Base-by-base conservation (phyloP, 2,797 vertebrate species). In the Muscicapa comitata region DNA sequence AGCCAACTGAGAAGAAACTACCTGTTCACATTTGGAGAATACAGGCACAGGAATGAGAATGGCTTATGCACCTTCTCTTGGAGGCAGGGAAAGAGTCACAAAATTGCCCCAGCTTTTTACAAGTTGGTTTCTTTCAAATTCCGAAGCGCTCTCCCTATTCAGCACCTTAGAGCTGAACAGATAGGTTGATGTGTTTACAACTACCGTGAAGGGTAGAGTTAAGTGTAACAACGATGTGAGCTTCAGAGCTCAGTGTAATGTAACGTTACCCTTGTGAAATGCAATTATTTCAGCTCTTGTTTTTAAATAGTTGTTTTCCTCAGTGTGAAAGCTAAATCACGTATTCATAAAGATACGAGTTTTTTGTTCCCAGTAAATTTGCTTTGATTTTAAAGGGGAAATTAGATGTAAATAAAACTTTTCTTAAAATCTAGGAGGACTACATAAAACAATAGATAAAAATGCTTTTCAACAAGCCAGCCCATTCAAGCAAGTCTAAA, bases 271-370 rank as follows among this genome's bases (percentile, higher is more conserved):
- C 93, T 93, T 97, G 94, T 96, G 96, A 97, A 97, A 96, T 91
- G 95, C 95, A 97, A 96, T 95, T 97, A 96, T 97, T 95, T 95
- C 96, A 94, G 91, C 91, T 96, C 86, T 95, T 89, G 91, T 96
- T 97, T 97, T 96, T 96, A 97, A 97, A 97, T 97, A 94, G 80
- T 90, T 72, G 85, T 38, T 94, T 70, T 95, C 96, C 94, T 97
- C 97, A 80, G 86, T 80, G 65, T 93, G 88, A 92, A 85, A 91
- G 72, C 78, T 91, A 91, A 94, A 92, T 86, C 81, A 72, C 8
- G 1, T 29, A 68, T 78, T 93, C 79, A 77, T 68, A 86, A 95
- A 82, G 37, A 74, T 62, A 35, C 0, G 33, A 51, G 29, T 5
- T 72, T 85, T 88, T 59, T 54, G 29, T 94, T 95, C 53, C 63